These are phyloP conservation scores for Drosophila gaucha DNA, from an alignment of 2,888 invertebrate species.

Conservation along the genomic window DNA sequence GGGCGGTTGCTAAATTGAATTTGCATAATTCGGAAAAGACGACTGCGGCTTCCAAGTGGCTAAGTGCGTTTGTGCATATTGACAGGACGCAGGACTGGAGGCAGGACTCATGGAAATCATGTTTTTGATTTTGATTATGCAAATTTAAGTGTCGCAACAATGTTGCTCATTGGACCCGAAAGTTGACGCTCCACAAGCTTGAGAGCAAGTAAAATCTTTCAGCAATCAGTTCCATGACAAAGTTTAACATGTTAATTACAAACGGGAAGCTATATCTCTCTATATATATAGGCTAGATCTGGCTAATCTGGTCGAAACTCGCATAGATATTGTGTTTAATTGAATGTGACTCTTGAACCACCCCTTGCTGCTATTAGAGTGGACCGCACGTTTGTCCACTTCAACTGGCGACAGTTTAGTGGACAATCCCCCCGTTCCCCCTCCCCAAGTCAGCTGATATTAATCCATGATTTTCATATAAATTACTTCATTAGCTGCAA, in stretches of 20 bases:
- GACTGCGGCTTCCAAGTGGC: constrained; percentile 76
- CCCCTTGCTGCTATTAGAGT: constrained; percentile 4
- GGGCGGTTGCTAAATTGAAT: constrained; percentile 78
- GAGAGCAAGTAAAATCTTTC: constrained; percentile 15
- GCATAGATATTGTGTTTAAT: constrained; percentile 12
- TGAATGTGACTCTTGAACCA: constrained; percentile 11
- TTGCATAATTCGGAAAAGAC: constrained; percentile 78
- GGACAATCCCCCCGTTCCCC: constrained; percentile 32
- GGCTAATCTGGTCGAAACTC: neutral
- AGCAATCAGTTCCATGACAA: constrained; percentile 40
- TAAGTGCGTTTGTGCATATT: constrained; percentile 66
- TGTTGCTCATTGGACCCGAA: constrained; percentile 72
- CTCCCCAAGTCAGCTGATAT: constrained; percentile 37
- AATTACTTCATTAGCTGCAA: constrained; percentile 68
- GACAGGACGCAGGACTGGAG: constrained; percentile 43
- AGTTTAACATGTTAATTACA: constrained; percentile 63
- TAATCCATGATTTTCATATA: constrained; percentile 71
- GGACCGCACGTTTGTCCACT: constrained; percentile 35
- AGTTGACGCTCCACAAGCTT: constrained; percentile 50
- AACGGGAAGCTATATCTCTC: constrained; percentile 1
- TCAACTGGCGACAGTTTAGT: constrained; percentile 57
- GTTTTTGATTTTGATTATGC: constrained; percentile 83
- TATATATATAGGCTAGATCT: neutral
- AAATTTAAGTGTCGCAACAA: constrained; percentile 83
- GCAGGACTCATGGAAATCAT: constrained; percentile 64